Conservation (phyloP, 1,140 invertebrate genomes). For the Heliconius melpomene region DNA sequence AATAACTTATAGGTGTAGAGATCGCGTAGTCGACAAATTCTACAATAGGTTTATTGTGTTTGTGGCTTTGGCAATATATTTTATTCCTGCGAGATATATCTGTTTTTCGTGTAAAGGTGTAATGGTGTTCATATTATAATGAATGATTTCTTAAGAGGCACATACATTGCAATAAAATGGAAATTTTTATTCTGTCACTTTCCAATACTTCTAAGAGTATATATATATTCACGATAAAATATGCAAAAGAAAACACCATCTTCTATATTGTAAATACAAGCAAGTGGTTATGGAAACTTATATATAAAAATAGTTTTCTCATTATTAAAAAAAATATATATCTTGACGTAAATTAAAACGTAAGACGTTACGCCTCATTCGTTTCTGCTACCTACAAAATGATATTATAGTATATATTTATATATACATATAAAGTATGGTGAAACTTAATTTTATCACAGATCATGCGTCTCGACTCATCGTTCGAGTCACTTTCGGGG, state of each 20-base stretch:
- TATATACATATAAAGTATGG: background rate
- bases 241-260: background rate
- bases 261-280: background rate
- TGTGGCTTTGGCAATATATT: slow-evolving; percentile 6
- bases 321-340: no score
- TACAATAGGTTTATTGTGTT: background rate
- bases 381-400: background rate
- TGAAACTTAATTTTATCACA: slow-evolving; percentile 53
- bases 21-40: background rate
- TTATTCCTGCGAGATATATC: slow-evolving; percentile 6
- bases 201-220: background rate
- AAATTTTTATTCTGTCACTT: background rate
- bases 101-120: slow-evolving; percentile 1
- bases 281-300: background rate
- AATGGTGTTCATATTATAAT: background rate
- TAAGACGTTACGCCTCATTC: no score
- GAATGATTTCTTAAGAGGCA: background rate
- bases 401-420: background rate
- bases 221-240: background rate
- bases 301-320: background rate
- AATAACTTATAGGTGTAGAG: slow-evolving; percentile 1
- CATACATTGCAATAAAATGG: background rate
- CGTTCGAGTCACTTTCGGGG: slow-evolving; percentile 87
- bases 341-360: no score
- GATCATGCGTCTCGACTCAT: slow-evolving; percentile 90